Evolutionary conservation across 2,113 vertebrate species (phyloP), one percentile per base, ranked within the genome.

Genomic region (Poicephalus gulielmi): DNA sequence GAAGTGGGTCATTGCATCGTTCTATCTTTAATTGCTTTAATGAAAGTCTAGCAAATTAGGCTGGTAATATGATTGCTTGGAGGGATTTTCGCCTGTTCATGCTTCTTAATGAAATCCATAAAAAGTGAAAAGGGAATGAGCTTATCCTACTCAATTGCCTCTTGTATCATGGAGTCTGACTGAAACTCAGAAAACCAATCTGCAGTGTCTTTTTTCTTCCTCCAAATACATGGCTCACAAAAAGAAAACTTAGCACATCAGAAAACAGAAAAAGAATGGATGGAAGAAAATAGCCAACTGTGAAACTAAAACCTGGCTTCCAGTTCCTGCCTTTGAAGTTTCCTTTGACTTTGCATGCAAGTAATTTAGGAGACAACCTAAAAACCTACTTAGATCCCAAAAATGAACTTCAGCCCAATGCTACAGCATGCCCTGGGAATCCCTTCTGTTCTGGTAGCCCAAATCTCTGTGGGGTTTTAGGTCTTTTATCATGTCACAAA

Each of bases 11-110:
- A 86, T 31, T 89, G 83, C 89, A 92, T 92, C 69, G 60, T 91
- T 95, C 66, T 81, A 55, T 86, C 86, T 88, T 94, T 97, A 96
- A 96, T 95, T 95, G 88, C 52, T 89, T 83, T 95, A 94, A 94
- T 79, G 83, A 94, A 94, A 95, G 66, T 86, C 77, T 92, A 88
- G 66, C 33, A 95, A 96, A 96, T 95, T 74, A 95, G 74, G 11
- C 43, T 89, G 69, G 37, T 91, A 95, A 92, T 83, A 71, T 50
- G 60, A 94, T 79, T 92, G 86, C 83, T 95, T 88, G 82, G 73
- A 91, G 86, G 66, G 82, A 86, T 90, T 84, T 94, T 92, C 81
- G 88, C 68, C 83, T 88, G 62, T 86, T 96, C 62, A 7, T 89
- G 43, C 55, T 91, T 86, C 91, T 92, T 91, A 95, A 94, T 89